A percentile compares a stretch with the other conserved stretches of the same genome.
Evolutionary conservation across 2,113 vertebrate species (phyloP).

Genomic region (Dasyprocta punctata): DNA sequence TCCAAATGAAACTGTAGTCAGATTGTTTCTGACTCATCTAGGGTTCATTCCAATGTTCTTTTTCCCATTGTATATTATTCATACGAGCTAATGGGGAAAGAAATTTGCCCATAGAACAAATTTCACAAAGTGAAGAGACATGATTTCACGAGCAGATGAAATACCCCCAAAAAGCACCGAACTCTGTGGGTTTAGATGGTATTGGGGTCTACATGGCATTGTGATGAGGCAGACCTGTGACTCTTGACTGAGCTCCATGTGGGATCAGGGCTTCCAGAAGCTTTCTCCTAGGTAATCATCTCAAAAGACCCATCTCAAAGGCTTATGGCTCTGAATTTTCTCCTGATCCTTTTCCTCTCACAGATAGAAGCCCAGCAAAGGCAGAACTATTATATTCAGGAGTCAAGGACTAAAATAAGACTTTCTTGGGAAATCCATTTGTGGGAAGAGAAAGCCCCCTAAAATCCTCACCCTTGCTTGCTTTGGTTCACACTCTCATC

Average conservation of each 20-base stretch:
- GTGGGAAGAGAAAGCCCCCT: background rate
- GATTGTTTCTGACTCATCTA: background rate
- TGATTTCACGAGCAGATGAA: background rate
- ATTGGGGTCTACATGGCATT: background rate
- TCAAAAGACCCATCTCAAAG: background rate
- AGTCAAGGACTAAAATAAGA: constrained; percentile 14
- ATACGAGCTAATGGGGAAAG: background rate
- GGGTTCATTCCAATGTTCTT: background rate
- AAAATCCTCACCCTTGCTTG: background rate
- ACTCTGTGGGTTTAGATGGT: background rate
- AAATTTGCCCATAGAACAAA: background rate
- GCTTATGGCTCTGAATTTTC: background rate
- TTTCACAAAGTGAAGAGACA: background rate
- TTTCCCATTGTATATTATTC: background rate
- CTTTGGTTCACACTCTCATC: background rate
- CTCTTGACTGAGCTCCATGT: background rate
- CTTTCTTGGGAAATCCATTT: background rate
- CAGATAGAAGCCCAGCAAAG: background rate
- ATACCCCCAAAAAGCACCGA: background rate
- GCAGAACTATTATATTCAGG: background rate
- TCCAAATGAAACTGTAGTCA: constrained; percentile 7
- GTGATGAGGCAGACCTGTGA: background rate
- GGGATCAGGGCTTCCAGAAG: background rate
- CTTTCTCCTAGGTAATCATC: background rate
- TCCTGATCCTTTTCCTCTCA: background rate